Percentiles rank a stretch among this genome's conserved stretches.
phyloP scores from a whole-genome alignment of 2,797 vertebrate genomes.

The Dendrocincla tyrannina region DNA sequence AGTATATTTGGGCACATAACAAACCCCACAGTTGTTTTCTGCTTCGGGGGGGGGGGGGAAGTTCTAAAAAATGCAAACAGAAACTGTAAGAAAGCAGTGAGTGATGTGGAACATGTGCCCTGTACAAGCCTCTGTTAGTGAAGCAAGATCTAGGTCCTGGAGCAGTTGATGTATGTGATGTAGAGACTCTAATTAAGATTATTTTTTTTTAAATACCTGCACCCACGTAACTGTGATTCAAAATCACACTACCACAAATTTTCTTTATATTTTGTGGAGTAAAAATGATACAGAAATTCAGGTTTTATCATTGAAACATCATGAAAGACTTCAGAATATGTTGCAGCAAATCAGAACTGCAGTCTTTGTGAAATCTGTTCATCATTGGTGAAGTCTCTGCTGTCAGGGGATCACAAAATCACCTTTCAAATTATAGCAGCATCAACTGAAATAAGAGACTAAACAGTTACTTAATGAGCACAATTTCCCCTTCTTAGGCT shows the following conservation, averaged over 20 bases:
- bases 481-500: fast-evolving
- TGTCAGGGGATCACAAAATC: background rate
- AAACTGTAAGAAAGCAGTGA: fast-evolving
- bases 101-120: background rate
- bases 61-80: background rate
- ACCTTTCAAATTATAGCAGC: background rate
- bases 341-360: background rate
- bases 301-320: background rate
- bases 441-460: background rate
- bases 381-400: background rate
- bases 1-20: background rate
- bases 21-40: background rate
- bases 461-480: background rate
- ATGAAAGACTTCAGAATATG: background rate
- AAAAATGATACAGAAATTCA: background rate
- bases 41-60: background rate
- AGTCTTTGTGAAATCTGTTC: background rate
- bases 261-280: background rate
- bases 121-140: background rate
- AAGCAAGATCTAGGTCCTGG: background rate
- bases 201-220: background rate
- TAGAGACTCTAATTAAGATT: background rate
- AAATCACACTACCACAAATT: background rate
- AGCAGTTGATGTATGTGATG: background rate
- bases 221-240: background rate